Percentiles rank a stretch among this genome's conserved stretches.
phyloP scores from a whole-genome alignment of 2,797 vertebrate species.

The Microctenopoma lineatum region DNA sequence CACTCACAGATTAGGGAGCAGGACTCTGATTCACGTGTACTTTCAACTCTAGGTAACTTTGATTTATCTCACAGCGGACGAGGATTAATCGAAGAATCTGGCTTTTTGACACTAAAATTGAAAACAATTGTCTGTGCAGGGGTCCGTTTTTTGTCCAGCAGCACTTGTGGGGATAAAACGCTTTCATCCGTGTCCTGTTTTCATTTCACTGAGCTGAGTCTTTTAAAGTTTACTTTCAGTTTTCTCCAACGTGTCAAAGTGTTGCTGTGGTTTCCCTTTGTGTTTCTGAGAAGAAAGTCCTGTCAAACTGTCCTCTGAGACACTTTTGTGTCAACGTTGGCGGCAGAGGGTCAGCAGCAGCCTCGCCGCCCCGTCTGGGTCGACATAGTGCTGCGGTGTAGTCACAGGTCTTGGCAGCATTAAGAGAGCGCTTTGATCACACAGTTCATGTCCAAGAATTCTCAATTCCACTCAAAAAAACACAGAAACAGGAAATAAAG shows the following conservation, averaged over 20 bases:
- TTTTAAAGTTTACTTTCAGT: neutral
- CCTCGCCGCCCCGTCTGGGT: too few species aligned
- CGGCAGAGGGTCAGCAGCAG: neutral
- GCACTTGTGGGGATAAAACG: neutral
- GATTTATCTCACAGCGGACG: too few species aligned
- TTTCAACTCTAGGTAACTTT: too few species aligned
- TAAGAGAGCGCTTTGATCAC: neutral
- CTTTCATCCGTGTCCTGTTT: neutral
- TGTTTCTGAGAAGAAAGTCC: neutral
- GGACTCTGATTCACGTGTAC: too few species aligned
- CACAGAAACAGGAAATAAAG: too few species aligned
- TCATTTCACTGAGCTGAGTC: neutral
- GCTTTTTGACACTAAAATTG: too few species aligned
- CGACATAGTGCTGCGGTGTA: neutral
- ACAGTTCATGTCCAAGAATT: neutral
- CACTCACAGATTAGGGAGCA: too few species aligned
- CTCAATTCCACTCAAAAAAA: too few species aligned
- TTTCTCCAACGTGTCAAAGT: neutral
- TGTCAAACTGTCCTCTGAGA: neutral
- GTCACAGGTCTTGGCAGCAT: neutral
- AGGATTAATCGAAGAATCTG: too few species aligned
- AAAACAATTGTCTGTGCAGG: too few species aligned
- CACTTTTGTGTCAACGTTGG: neutral
- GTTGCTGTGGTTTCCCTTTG: slow-evolving; percentile 9
- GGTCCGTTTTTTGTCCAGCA: too few species aligned